Evolutionary conservation across 2,888 invertebrate genomes (phyloP).

Genomic region (Lochmaea crataegi): DNA sequence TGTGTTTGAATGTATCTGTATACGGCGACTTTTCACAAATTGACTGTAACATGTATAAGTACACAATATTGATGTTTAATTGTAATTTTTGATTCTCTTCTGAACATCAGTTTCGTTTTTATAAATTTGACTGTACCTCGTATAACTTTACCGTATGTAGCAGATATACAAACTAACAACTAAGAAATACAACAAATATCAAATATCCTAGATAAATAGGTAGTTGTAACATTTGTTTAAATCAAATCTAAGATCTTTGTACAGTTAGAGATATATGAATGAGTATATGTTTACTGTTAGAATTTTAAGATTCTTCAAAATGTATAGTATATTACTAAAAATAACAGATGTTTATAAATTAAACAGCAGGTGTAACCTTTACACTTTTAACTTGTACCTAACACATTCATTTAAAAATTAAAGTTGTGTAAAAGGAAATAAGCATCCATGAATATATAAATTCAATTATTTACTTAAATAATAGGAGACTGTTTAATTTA

Average conservation of each 20-base stretch:
- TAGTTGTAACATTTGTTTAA: background rate
- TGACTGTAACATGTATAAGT: too few species aligned
- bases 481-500: background rate
- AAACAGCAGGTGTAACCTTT: background rate
- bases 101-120: too few species aligned
- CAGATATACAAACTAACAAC: background rate
- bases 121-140: too few species aligned
- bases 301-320: background rate
- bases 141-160: background rate
- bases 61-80: too few species aligned
- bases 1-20: too few species aligned
- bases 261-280: slow-evolving; percentile 1
- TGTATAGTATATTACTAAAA: background rate
- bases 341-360: background rate
- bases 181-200: background rate
- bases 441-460: background rate
- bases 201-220: background rate
- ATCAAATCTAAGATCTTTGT: background rate
- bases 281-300: background rate
- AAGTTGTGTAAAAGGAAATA: background rate
- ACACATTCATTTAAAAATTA: background rate
- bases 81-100: too few species aligned
- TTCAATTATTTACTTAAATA: background rate
- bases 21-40: too few species aligned
- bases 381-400: background rate